These are phyloP conservation scores for Fopius arisanus DNA, from an alignment of 1,140 invertebrate genomes.

Conservation along the genomic window DNA sequence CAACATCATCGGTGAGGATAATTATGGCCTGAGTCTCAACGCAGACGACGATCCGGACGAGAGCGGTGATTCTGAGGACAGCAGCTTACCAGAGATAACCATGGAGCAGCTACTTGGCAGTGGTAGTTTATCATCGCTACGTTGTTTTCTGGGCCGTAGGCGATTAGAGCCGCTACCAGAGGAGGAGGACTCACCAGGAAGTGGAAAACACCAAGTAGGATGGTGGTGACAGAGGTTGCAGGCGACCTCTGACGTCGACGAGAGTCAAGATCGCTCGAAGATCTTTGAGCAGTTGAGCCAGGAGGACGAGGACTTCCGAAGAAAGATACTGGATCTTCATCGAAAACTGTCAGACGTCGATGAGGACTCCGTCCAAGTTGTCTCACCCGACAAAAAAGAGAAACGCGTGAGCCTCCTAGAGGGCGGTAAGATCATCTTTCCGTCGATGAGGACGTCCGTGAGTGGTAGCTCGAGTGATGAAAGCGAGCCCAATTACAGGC, in stretches of 20 bases:
- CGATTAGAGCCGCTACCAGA: constrained; percentile 60
- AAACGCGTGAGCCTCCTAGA: constrained; percentile 14
- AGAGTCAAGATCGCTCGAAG: constrained; percentile 39
- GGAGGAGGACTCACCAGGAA: constrained; percentile 59
- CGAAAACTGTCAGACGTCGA: constrained; percentile 59
- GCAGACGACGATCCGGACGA: constrained; percentile 52
- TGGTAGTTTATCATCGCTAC: constrained; percentile 43
- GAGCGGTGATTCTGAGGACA: constrained; percentile 44
- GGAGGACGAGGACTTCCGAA: constrained; percentile 58
- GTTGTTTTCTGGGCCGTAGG: constrained; percentile 54
- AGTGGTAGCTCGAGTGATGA: constrained; percentile 2
- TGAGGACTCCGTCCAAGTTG: constrained; percentile 32
- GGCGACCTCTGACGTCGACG: constrained; percentile 41
- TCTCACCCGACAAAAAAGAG: not conserved
- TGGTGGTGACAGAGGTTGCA: constrained; percentile 64
- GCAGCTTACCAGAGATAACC: constrained; percentile 53
- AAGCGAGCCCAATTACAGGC: not conserved
- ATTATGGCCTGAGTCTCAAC: constrained; percentile 49
- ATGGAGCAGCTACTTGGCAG: constrained; percentile 60
- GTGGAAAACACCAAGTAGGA: constrained; percentile 55
- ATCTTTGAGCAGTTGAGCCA: constrained; percentile 53
- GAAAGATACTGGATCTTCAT: constrained; percentile 58
- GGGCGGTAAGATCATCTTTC: not conserved
- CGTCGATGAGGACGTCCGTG: not conserved
- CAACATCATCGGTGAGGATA: constrained; percentile 48